phyloP scores from a whole-genome alignment of 2,888 invertebrate genomes.

The Dione juno region DNA sequence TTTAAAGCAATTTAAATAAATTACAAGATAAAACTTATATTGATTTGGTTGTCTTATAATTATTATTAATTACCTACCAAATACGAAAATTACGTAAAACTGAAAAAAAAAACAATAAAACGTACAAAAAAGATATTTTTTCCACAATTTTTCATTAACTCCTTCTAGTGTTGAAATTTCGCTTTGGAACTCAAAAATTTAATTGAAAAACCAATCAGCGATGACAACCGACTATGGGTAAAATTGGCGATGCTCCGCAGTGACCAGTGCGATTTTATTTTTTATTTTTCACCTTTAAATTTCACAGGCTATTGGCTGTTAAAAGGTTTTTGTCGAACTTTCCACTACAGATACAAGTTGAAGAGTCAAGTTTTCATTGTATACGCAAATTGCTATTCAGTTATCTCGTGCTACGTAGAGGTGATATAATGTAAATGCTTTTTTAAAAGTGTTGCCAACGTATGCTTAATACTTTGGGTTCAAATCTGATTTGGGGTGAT shows the following conservation, averaged over 20 bases:
- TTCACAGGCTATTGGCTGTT: conserved; percentile 36
- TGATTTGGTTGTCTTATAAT: neutral
- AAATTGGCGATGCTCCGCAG: conserved; percentile 40
- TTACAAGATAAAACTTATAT: too few relatives aligned
- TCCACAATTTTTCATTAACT: conserved; percentile 10
- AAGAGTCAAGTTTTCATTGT: conserved; percentile 27
- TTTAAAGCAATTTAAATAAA: too few relatives aligned
- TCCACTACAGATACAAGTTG: conserved; percentile 18
- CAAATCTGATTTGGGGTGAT: too few relatives aligned
- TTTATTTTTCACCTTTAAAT: conserved; percentile 33
- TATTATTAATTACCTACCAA: neutral
- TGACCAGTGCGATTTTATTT: conserved; percentile 34
- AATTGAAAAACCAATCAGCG: conserved; percentile 63
- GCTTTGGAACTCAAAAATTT: conserved; percentile 49
- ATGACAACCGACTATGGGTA: conserved; percentile 50
- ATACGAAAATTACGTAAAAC: neutral
- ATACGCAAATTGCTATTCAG: conserved; percentile 8
- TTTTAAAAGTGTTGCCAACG: too few relatives aligned
- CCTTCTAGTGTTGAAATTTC: conserved; percentile 27
- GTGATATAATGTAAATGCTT: too few relatives aligned
- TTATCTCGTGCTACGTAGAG: neutral
- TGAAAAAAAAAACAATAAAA: neutral
- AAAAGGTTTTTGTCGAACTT: conserved; percentile 38
- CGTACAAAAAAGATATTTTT: neutral
- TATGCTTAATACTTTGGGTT: too few relatives aligned